phyloP scores from a whole-genome alignment of 2,888 invertebrate species.

The Drosophila paranaensis region DNA sequence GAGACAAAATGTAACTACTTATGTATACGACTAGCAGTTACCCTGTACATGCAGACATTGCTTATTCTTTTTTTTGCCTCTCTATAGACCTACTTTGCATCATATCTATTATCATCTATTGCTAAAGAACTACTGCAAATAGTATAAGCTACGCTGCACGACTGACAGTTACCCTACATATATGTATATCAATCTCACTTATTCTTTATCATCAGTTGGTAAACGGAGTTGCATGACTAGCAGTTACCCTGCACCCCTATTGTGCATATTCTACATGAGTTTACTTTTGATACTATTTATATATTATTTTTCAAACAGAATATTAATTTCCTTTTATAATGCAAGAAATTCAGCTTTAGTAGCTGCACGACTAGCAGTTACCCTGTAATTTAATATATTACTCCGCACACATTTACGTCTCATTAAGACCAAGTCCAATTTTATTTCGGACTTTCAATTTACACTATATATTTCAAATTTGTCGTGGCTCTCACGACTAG shows the following conservation, averaged over 20 bases:
- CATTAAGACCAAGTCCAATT: background rate
- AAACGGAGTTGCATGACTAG: background rate
- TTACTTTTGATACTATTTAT: too few species aligned
- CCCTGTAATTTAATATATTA: background rate
- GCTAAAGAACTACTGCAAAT: background rate
- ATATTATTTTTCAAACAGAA: too few species aligned
- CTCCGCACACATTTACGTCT: background rate
- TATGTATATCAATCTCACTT: too few species aligned
- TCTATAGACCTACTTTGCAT: background rate
- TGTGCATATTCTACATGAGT: too few species aligned
- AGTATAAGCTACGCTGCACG: background rate
- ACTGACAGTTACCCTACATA: background rate
- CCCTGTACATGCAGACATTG: background rate
- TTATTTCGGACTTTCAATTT: too few species aligned
- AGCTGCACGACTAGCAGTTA: background rate
- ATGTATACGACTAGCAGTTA: background rate
- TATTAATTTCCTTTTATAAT: too few species aligned
- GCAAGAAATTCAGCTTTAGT: too few species aligned
- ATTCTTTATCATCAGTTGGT: too few species aligned
- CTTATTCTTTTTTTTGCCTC: too few species aligned
- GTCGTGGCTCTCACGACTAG: background rate
- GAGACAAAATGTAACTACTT: too few species aligned
- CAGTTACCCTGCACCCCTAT: too few species aligned
- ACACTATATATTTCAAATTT: too few species aligned
- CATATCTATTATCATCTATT: background rate